Conservation (phyloP, 2,113 vertebrate species). For the Melanostigma gelatinosum region DNA sequence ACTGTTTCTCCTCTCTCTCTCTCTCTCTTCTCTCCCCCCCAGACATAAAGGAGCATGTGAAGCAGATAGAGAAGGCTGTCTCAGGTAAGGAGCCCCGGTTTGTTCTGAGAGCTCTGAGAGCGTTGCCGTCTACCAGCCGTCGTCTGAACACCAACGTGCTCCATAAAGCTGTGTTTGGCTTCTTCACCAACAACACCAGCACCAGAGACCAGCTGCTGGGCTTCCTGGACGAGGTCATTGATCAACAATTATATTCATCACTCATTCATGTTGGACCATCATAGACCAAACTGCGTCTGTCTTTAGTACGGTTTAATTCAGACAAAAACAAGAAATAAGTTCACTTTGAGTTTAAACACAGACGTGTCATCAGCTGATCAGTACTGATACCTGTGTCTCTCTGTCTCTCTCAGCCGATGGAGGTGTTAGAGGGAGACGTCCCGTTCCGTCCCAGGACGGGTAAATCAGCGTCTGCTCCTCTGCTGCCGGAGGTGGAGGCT, state of each 20-base stretch:
- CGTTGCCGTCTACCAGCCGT: conserved; percentile 94
- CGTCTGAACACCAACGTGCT: conserved; percentile 94
- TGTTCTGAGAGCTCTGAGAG: conserved; percentile 91
- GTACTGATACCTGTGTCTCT: background rate
- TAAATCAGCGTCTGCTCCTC: conserved; percentile 89
- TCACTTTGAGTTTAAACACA: background rate
- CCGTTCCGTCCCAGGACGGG: conserved; percentile 93
- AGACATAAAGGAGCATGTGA: conserved; percentile 98
- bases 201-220: conserved; percentile 89
- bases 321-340: no score
- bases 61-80: conserved; percentile 97
- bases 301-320: no score
- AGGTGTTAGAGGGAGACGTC: conserved; percentile 89
- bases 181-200: conserved; percentile 91
- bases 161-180: conserved; percentile 91
- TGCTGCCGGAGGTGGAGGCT: conserved; percentile 94
- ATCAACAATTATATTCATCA: no score
- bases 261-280: no score
- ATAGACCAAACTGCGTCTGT: no score
- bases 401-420: conserved; percentile 88
- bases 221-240: conserved; percentile 92
- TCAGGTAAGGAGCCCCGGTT: conserved; percentile 96
- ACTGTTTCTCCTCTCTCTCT: no score
- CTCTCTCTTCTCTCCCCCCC: no score
- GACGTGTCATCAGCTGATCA: background rate